Evolutionary conservation across 2,797 vertebrate species (phyloP), one percentile per base, ranked within the genome.

Genomic region (Pagetopsis macropterus): DNA sequence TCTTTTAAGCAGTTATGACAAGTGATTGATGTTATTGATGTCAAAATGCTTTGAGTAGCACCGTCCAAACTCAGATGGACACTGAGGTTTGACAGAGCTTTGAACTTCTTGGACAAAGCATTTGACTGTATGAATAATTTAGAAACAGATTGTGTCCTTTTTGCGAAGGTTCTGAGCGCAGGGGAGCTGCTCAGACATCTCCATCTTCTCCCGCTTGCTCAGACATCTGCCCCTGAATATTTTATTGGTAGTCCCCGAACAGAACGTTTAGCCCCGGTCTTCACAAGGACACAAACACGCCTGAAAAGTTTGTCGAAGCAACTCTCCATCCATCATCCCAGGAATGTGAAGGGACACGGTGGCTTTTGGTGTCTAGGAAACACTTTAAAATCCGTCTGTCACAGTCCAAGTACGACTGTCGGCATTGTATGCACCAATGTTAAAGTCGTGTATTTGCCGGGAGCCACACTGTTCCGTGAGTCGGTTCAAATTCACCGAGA

Each of bases 291-390:
- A 72, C 81, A 82, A 88, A 83, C 78, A 70, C 3, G 52, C 65
- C 75, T 82, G 65, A 64, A 68, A 73, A 82, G 80, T 87, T 87
- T 83, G 62, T 74, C 70, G 79, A 72, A 82, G 82, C 81, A 82
- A 84, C 82, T 86, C 76, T 84, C 76, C 16, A 49, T 76, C 67
- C 43, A 75, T 87, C 76, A 63, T 85, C 81, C 74, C 33, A 19
- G 71, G 66, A 78, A 81, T 76, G 78, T 64, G 72, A 59, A 21
- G 50, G 79, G 81, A 84, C 82, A 81, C 33, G n/a, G 81, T 75
- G 85, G 77, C 79, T 78, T 82, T 68, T 55, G 61, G 75, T 62
- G 52, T 76, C 75, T 33, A 64, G 67, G 74, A 13, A 86, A 75
- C 60, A 62, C 66, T 73, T 76, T 41, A 77, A 37, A 57, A 40